phyloP scores from a whole-genome alignment of 2,888 invertebrate species.

The Phaonia tiefii region DNA sequence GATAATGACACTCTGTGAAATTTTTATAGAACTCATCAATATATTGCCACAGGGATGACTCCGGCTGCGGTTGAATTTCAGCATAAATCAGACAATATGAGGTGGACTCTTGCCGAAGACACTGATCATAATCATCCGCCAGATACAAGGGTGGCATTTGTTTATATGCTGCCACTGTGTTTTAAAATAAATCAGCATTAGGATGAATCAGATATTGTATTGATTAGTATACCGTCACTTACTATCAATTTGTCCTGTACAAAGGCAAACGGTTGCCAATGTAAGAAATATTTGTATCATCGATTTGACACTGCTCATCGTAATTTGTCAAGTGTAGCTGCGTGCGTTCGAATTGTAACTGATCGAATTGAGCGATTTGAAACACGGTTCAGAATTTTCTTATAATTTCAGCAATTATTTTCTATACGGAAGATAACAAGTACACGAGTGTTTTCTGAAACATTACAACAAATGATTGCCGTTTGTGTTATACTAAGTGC shows the following conservation, averaged over 20 bases:
- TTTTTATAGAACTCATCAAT: slow-evolving; percentile 69
- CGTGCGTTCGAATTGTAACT: not conserved
- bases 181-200: too few relatives aligned
- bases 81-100: slow-evolving; percentile 73
- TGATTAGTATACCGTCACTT: not conserved
- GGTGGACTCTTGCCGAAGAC: slow-evolving; percentile 75
- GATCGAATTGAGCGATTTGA: not conserved
- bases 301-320: not conserved
- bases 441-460: too few relatives aligned
- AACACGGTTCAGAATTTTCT: too few relatives aligned
- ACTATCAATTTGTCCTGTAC: slow-evolving; percentile 25
- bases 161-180: too few relatives aligned
- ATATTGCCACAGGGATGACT: slow-evolving; percentile 72
- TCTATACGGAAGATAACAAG: too few relatives aligned
- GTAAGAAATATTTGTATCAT: not conserved
- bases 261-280: not conserved
- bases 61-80: slow-evolving; percentile 72
- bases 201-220: too few relatives aligned
- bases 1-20: slow-evolving; percentile 70
- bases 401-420: too few relatives aligned
- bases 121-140: slow-evolving; percentile 75
- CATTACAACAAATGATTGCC: too few relatives aligned
- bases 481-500: too few relatives aligned
- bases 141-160: slow-evolving; percentile 74
- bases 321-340: not conserved